These are phyloP conservation scores for Araneus ventricosus DNA, from an alignment of 1,140 invertebrate genomes.

Conservation along the genomic window DNA sequence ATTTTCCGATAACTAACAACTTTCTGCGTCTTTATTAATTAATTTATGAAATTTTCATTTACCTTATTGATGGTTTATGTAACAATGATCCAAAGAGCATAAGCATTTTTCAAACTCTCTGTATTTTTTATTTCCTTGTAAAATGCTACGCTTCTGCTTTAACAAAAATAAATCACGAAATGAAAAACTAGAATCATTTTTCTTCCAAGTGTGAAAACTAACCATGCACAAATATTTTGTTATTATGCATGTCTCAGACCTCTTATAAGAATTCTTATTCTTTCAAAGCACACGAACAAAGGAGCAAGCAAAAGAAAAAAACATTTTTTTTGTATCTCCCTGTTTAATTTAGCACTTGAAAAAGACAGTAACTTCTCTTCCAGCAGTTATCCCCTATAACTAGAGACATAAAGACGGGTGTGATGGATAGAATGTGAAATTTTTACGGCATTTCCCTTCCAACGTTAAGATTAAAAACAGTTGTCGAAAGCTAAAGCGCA, in stretches of 20 bases:
- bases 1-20: no score
- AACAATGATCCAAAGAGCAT: no score
- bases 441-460: slow-evolving; percentile 36
- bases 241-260: background rate
- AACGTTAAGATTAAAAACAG: slow-evolving; percentile 69
- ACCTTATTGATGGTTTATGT: no score
- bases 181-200: no score
- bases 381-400: slow-evolving; percentile 8
- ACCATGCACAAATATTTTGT: background rate
- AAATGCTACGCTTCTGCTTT: background rate
- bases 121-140: background rate
- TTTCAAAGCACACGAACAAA: background rate
- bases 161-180: no score
- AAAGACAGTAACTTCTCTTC: slow-evolving; percentile 4
- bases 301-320: background rate
- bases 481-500: slow-evolving; percentile 41
- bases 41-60: no score
- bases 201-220: no score
- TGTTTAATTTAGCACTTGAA: slow-evolving; percentile 49
- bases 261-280: background rate
- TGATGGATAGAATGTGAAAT: slow-evolving; percentile 62
- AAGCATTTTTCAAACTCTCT: no score
- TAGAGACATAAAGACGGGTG: background rate
- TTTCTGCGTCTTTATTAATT: no score
- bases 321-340: background rate